A percentile compares a stretch with the other conserved stretches of the same genome.
phyloP scores from a whole-genome alignment of 2,797 vertebrate species.

The Diglossa cyanea region DNA sequence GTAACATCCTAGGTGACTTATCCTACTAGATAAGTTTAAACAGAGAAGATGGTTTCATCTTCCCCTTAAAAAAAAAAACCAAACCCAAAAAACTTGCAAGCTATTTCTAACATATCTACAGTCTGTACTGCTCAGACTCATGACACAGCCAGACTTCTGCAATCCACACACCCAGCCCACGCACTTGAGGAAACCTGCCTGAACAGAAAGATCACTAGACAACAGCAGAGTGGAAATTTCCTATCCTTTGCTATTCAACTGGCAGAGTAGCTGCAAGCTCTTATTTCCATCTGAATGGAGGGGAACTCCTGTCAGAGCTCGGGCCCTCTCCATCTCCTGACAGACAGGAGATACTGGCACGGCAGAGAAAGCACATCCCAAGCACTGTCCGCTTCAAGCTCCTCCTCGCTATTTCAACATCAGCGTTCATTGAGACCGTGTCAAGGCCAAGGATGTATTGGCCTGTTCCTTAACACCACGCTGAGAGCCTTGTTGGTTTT shows the following conservation, averaged over 20 bases:
- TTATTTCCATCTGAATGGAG: constrained; percentile 75
- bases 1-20: not conserved
- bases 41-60: not conserved
- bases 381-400: not conserved
- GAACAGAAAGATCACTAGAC: constrained; percentile 57
- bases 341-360: not conserved
- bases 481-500: constrained; percentile 53
- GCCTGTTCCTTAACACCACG: not conserved
- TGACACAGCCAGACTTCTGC: not conserved
- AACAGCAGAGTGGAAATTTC: constrained; percentile 82
- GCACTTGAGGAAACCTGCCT: constrained; percentile 44
- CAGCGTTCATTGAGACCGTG: constrained; percentile 6
- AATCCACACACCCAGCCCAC: constrained; percentile 39
- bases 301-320: constrained; percentile 40
- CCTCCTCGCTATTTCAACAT: constrained; percentile 24
- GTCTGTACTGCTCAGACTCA: not conserved
- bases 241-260: constrained; percentile 68
- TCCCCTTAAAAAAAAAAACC: not conserved
- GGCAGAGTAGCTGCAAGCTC: constrained; percentile 46
- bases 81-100: not conserved
- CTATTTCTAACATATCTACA: not conserved
- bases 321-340: constrained; percentile 10
- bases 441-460: constrained; percentile 36
- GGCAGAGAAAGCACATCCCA: not conserved
- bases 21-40: not conserved